Base-by-base conservation (phyloP, 2,113 vertebrate species). In the Tinamus guttatus region DNA sequence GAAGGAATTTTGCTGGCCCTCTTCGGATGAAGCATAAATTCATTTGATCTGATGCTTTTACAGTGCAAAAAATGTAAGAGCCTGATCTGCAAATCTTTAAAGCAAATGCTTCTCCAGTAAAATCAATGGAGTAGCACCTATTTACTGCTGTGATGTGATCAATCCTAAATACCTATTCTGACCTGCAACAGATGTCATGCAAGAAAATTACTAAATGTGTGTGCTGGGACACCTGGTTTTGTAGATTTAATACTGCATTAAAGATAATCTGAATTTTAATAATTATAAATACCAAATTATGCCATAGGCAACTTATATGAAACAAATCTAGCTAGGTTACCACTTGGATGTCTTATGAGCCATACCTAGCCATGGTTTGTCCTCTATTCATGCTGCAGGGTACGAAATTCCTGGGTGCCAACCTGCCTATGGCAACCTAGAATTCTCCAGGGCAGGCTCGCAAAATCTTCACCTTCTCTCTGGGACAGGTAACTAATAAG, bases 361-460 rank as follows among this genome's bases (percentile, higher is more conserved):
- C 73, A 47, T n/a, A 94, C 97, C 98, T 97, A 98, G 98, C 97
- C 89, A 96, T 95, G 97, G 98, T 98, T 96, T 98, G 97, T 98
- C 98, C 98, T 98, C 96, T 98, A 97, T 97, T 82, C 98, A 97
- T 97, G 96, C 98, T 97, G 97, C 98, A 98, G 98, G 98, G 97
- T 98, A 97, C 98, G 96, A 96, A 98, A 98, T 98, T 98, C 98
- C 98, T 98, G 98, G 98, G 98, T 98, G 96, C 98, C 98, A 97
- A 95, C 97, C 62, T 98, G 98, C 97, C 96, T 98, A 83, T 98
- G 98, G 98, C 97, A 98, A 97, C 95, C 98, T 98, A 98, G 97
- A 97, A 98, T 98, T 96, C 98, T 98, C 96, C 98, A 98, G 97
- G 98, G 98, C 98, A 98, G 97, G 92, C 98, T 97, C 98, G 96